Evolutionary conservation across 2,797 vertebrate species (phyloP).

Genomic region (Pygocentrus nattereri): DNA sequence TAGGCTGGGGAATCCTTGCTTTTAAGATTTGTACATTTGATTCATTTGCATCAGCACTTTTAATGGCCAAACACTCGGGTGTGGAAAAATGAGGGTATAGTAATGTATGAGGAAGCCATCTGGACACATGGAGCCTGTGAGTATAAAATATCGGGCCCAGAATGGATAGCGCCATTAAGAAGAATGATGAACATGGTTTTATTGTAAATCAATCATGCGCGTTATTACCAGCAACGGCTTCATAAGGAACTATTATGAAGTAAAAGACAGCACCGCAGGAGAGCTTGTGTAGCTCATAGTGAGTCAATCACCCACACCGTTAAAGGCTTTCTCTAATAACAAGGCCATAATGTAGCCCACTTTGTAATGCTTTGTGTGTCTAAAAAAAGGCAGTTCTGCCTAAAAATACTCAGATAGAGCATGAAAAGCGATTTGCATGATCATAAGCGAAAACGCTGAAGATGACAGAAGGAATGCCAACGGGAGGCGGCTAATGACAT

Average conservation of each 20-base stretch:
- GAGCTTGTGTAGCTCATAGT: background rate
- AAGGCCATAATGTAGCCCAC: background rate
- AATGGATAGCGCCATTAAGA: slow-evolving; percentile 20
- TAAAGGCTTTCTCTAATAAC: background rate
- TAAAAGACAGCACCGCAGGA: background rate
- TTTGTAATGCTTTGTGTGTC: background rate
- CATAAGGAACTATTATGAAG: background rate
- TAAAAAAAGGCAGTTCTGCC: background rate
- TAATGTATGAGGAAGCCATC: slow-evolving; percentile 49
- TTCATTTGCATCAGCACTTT: slow-evolving; percentile 46
- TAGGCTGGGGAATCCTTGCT: background rate
- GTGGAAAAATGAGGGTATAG: slow-evolving; percentile 48
- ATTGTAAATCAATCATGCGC: slow-evolving; percentile 5
- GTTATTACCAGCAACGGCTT: background rate
- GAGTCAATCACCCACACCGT: background rate
- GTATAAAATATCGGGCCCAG: slow-evolving; percentile 43
- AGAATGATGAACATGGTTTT: slow-evolving; percentile 14
- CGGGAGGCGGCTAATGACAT: slow-evolving; percentile 55
- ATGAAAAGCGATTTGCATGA: slow-evolving; percentile 19
- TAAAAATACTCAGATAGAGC: background rate
- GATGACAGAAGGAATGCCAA: slow-evolving; percentile 18
- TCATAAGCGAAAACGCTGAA: slow-evolving; percentile 21
- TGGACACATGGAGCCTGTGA: slow-evolving; percentile 42
- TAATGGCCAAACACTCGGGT: slow-evolving; percentile 23
- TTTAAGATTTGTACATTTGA: slow-evolving; percentile 23